phyloP scores from a whole-genome alignment of 2,888 invertebrate species.

The Sinopyrophorus schimmeli region DNA sequence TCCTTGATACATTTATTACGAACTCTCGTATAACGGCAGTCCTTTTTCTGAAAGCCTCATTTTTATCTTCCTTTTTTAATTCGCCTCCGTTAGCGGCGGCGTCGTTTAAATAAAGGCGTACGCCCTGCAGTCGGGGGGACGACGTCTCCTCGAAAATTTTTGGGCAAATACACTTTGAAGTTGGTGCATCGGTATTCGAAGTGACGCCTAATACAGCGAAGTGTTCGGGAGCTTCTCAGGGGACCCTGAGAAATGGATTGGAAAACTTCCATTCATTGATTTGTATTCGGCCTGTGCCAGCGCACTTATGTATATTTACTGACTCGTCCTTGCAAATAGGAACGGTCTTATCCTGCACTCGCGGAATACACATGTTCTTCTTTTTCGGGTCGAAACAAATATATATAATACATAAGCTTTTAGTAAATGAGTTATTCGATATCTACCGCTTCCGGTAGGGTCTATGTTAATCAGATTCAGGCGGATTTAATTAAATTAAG shows the following conservation, averaged over 20 bases:
- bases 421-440: constrained; percentile 24
- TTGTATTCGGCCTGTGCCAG: constrained; percentile 52
- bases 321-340: constrained; percentile 35
- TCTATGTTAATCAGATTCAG: constrained; percentile 29
- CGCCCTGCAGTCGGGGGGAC: no score
- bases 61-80: no score
- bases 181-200: constrained; percentile 33
- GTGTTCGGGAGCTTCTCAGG: constrained; percentile 39
- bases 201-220: constrained; percentile 34
- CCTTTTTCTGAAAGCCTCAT: no score
- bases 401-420: constrained; percentile 13
- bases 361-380: constrained; percentile 14
- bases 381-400: constrained; percentile 8
- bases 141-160: no score
- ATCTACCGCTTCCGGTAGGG: constrained; percentile 19
- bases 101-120: no score
- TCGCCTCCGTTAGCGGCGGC: no score
- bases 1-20: constrained; percentile 32
- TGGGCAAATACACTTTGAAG: constrained; percentile 17
- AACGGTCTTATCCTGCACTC: constrained; percentile 26
- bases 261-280: constrained; percentile 57
- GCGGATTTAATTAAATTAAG: constrained; percentile 38
- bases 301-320: constrained; percentile 48
- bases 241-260: constrained; percentile 53
- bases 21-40: no score